These are phyloP conservation scores for Oxytorus armatus DNA, from an alignment of 2,888 invertebrate genomes.

Conservation along the genomic window DNA sequence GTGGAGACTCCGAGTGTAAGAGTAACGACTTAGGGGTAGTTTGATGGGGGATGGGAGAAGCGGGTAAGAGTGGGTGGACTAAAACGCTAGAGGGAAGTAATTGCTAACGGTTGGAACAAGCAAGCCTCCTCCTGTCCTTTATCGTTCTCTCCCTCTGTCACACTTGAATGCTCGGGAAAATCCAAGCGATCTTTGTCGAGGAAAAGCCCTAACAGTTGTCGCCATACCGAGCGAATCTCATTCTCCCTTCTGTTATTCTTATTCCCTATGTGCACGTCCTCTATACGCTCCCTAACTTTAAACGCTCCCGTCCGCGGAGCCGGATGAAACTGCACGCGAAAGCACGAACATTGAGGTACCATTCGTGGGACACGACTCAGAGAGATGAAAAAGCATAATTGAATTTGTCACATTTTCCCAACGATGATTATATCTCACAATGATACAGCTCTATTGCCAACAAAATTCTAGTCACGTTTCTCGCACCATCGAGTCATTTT, in stretches of 20 bases:
- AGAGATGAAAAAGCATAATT: conserved; percentile 4
- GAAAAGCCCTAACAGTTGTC: conserved; percentile 12
- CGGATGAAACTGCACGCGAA: conserved; percentile 11
- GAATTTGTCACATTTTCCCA: conserved; percentile 2
- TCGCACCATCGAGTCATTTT: too few species aligned
- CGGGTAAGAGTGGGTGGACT: conserved; percentile 71
- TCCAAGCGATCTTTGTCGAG: conserved; percentile 40
- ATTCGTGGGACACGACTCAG: neutral
- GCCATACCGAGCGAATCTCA: conserved; percentile 27
- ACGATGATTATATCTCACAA: conserved; percentile 4
- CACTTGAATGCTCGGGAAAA: conserved; percentile 32
- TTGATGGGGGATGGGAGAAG: conserved; percentile 72
- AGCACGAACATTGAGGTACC: conserved; percentile 21
- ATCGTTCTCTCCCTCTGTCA: conserved; percentile 4
- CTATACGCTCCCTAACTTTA: too few species aligned
- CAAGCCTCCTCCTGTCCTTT: conserved; percentile 48
- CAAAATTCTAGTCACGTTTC: too few species aligned
- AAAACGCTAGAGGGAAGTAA: conserved; percentile 79
- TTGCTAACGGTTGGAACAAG: conserved; percentile 81
- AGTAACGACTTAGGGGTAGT: conserved; percentile 62
- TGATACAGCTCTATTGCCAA: too few species aligned
- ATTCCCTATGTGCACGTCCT: conserved; percentile 5
- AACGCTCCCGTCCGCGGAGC: too few species aligned
- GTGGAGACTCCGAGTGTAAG: conserved; percentile 51
- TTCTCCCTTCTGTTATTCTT: conserved; percentile 36